Percentiles rank a stretch among this genome's conserved stretches.
phyloP scores from a whole-genome alignment of 1,140 invertebrate species.

The Dreissena polymorpha region DNA sequence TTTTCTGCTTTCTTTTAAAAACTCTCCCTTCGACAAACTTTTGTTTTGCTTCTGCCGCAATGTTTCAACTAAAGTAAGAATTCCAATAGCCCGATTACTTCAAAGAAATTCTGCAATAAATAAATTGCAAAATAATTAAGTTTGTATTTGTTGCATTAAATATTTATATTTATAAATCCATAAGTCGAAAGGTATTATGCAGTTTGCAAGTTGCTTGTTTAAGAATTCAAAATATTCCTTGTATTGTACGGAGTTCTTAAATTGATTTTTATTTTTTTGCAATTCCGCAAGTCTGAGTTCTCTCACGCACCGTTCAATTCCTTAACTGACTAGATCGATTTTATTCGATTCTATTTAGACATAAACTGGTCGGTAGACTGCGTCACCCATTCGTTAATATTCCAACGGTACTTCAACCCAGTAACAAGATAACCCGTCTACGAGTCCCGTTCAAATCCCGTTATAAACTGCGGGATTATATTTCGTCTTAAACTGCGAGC shows the following conservation, averaged over 20 bases:
- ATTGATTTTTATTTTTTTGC: background rate
- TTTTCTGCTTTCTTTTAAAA: no score
- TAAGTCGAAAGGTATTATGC: no score
- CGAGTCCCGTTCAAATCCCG: conserved; percentile 38
- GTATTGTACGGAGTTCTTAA: background rate
- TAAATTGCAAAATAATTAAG: no score
- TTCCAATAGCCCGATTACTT: no score
- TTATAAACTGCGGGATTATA: conserved; percentile 22
- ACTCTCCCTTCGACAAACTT: no score
- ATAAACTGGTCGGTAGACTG: conserved; percentile 20
- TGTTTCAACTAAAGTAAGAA: no score
- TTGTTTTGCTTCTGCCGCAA: no score
- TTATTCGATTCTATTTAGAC: conserved; percentile 33
- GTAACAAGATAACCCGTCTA: conserved; percentile 44
- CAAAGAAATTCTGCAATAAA: no score
- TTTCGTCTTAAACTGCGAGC: background rate
- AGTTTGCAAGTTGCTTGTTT: no score
- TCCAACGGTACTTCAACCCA: background rate
- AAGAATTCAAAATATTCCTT: no score
- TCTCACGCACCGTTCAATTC: background rate
- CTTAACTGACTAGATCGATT: conserved; percentile 4
- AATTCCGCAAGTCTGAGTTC: background rate
- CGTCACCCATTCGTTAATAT: conserved; percentile 31
- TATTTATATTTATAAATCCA: no score
- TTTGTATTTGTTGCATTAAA: no score